Conservation (phyloP, 2,113 vertebrate genomes). For the Mustelus asterias region DNA sequence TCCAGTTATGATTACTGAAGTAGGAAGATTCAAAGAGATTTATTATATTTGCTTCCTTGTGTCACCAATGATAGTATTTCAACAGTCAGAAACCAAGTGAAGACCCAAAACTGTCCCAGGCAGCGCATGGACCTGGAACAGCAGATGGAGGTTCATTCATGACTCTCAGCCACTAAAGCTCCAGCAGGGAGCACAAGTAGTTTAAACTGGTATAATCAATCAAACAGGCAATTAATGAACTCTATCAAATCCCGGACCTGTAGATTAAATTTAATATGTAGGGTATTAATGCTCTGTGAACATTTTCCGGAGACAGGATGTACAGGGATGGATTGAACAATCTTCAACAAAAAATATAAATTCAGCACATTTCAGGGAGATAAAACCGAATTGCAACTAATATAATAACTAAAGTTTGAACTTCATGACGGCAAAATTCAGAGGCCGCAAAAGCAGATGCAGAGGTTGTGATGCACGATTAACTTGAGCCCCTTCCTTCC, state of each 20-base stretch:
- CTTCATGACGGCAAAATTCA: background rate
- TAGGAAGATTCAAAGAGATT: background rate
- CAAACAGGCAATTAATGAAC: background rate
- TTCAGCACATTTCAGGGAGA: background rate
- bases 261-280: background rate
- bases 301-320: background rate
- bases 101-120: background rate
- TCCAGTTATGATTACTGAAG: background rate
- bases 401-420: background rate
- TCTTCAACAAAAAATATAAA: background rate
- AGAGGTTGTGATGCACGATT: background rate
- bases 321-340: background rate
- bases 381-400: background rate
- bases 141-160: background rate
- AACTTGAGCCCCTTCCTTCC: background rate
- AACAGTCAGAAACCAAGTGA: background rate
- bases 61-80: background rate
- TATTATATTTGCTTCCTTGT: too few species aligned
- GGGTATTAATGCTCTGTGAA: background rate
- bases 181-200: background rate
- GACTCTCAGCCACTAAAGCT: background rate
- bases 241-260: background rate
- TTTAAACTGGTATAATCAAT: background rate
- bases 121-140: background rate
- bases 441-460: background rate